Evolutionary conservation across 1,140 invertebrate genomes (phyloP).

Genomic region (Eueides isabella): DNA sequence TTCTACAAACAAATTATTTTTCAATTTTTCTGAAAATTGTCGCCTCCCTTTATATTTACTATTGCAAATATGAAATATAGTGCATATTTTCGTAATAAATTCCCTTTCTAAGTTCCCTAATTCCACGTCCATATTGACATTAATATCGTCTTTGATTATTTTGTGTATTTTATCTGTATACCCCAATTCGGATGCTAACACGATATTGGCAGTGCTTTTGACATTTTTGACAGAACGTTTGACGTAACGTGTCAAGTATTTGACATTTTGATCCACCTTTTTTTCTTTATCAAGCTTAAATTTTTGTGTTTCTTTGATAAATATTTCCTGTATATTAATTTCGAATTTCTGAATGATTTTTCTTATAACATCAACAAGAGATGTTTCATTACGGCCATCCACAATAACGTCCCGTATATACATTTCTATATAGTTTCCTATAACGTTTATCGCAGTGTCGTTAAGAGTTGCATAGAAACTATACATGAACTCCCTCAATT

Average conservation of each 20-base stretch:
- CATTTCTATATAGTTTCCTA: constrained; percentile 62
- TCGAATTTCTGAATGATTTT: not conserved
- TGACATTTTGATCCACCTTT: constrained; percentile 46
- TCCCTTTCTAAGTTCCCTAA: constrained; percentile 54
- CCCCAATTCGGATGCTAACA: constrained; percentile 42
- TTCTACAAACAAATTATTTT: constrained; percentile 51
- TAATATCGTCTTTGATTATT: constrained; percentile 53
- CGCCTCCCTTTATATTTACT: constrained; percentile 35
- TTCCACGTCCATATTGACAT: constrained; percentile 54
- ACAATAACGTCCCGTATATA: constrained; percentile 53
- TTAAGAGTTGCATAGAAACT: constrained; percentile 55
- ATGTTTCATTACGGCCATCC: constrained; percentile 30
- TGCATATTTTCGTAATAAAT: constrained; percentile 48
- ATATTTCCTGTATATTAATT: constrained; percentile 43
- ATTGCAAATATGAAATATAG: constrained; percentile 44
- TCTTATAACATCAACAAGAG: not conserved
- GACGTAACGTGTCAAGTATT: constrained; percentile 46
- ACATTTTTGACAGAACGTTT: constrained; percentile 38
- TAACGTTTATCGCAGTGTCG: constrained; percentile 49
- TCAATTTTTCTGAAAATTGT: constrained; percentile 10
- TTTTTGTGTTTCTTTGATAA: constrained; percentile 44
- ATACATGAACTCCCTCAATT: constrained; percentile 54
- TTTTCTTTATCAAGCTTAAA: constrained; percentile 51
- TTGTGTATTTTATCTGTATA: constrained; percentile 38
- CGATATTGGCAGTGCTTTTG: constrained; percentile 32